A percentile compares a stretch with the other conserved stretches of the same genome.
Conservation (phyloP, 2,797 vertebrate genomes). For the Pseudochaenichthys georgianus region DNA sequence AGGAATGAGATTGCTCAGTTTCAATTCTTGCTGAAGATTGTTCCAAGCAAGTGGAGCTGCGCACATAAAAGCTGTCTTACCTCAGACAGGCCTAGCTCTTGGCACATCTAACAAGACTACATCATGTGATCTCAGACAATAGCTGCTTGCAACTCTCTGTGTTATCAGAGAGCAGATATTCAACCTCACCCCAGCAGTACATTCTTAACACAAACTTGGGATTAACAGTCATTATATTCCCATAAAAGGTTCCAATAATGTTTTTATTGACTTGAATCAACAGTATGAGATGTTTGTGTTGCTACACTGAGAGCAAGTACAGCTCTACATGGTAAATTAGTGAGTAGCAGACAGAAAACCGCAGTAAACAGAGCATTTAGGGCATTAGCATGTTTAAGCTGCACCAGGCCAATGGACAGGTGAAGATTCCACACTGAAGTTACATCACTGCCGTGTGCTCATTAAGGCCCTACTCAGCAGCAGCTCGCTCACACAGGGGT, state of each 20-base stretch:
- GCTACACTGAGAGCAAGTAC: not conserved
- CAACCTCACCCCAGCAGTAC: not conserved
- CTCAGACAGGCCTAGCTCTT: too few relatives aligned
- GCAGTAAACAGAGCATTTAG: slow-evolving; percentile 59
- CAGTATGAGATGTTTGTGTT: not conserved
- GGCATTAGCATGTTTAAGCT: slow-evolving; percentile 69
- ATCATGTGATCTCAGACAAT: too few relatives aligned
- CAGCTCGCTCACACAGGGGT: too few relatives aligned
- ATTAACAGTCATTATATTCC: not conserved
- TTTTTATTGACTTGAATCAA: not conserved
- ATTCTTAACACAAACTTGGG: not conserved
- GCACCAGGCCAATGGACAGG: slow-evolving; percentile 52
- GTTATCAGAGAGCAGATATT: too few relatives aligned
- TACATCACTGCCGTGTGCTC: slow-evolving; percentile 20
- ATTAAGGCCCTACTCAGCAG: not conserved
- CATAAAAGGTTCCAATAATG: not conserved
- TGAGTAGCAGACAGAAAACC: not conserved
- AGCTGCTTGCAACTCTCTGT: too few relatives aligned
- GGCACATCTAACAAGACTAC: too few relatives aligned
- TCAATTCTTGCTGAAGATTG: too few relatives aligned
- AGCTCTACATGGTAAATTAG: not conserved
- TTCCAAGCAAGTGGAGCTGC: too few relatives aligned
- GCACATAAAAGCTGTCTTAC: too few relatives aligned
- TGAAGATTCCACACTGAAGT: slow-evolving; percentile 26
- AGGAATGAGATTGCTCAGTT: too few relatives aligned